Evolutionary conservation across 1,140 invertebrate species (phyloP).

Genomic region (Pseudomyrmex concolor): DNA sequence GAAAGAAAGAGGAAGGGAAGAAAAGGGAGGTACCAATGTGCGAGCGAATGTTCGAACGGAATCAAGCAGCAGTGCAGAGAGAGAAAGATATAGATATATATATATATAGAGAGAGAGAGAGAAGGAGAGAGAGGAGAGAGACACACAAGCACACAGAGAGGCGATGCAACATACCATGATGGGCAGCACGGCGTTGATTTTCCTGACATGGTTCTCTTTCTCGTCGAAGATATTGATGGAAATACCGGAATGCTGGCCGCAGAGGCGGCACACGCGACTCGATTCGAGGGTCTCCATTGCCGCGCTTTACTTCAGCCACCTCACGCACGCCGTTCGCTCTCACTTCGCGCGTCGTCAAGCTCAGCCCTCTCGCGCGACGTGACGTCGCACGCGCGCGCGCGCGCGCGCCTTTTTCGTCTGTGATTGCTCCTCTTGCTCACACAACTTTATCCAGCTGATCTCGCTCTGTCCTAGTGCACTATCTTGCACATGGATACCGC

Average conservation of each 20-base stretch:
- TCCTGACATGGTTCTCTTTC: conserved; percentile 77
- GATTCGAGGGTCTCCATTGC: conserved; percentile 81
- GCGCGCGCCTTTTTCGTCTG: background rate
- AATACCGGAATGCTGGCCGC: conserved; percentile 80
- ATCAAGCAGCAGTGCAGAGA: background rate
- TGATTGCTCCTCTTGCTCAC: no score
- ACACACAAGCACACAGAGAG: conserved; percentile 3
- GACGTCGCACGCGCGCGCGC: conserved; percentile 17
- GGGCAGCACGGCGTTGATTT: conserved; percentile 81
- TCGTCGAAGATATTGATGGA: conserved; percentile 81
- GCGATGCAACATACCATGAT: conserved; percentile 79
- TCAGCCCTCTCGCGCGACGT: conserved; percentile 17
- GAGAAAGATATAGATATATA: no score
- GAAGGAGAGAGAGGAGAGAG: no score
- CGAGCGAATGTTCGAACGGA: background rate
- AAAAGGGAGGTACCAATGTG: background rate
- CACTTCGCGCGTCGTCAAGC: background rate
- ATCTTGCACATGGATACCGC: background rate
- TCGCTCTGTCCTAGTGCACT: background rate
- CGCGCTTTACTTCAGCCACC: background rate
- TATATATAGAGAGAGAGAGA: background rate
- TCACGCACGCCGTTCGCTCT: background rate
- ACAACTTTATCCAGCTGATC: background rate
- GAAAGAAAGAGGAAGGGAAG: background rate
- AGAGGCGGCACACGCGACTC: conserved; percentile 80